Percentiles rank a stretch among this genome's conserved stretches.
phyloP scores from a whole-genome alignment of 1,140 invertebrate species.

The Lordiphosa collinella region DNA sequence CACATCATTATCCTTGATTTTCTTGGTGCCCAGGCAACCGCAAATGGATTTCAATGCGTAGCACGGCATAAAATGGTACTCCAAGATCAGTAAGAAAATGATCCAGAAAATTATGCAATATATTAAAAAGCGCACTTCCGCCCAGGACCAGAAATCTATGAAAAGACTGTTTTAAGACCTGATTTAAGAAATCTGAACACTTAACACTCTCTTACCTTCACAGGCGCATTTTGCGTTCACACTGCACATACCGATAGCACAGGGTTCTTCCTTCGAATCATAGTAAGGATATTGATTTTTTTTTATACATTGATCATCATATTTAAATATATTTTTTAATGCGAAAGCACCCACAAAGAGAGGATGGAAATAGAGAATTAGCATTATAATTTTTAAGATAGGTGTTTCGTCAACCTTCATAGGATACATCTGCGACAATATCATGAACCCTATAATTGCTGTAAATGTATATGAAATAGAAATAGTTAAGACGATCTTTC shows the following conservation, averaged over 20 bases:
- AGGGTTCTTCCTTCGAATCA: background rate
- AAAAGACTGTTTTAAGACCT: background rate
- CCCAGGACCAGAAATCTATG: background rate
- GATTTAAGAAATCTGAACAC: background rate
- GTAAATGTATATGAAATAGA: no score
- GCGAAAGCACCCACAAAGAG: background rate
- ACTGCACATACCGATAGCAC: background rate
- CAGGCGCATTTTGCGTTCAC: background rate
- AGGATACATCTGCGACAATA: background rate
- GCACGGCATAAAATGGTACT: background rate
- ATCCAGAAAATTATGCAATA: background rate
- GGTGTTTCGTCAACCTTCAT: background rate
- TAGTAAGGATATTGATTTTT: background rate
- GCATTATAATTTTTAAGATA: background rate
- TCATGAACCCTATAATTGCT: background rate
- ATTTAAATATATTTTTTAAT: background rate
- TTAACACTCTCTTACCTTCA: background rate
- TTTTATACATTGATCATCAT: background rate
- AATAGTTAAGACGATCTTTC: no score
- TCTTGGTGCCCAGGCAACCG: background rate
- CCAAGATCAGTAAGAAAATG: background rate
- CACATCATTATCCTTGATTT: slow-evolving; percentile 1
- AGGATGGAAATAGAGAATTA: background rate
- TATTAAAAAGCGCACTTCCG: background rate
- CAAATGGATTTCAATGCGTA: background rate